Evolutionary conservation across 92 coral and sea anemone genomes (phyloP).

Genomic region (Metridium senile): DNA sequence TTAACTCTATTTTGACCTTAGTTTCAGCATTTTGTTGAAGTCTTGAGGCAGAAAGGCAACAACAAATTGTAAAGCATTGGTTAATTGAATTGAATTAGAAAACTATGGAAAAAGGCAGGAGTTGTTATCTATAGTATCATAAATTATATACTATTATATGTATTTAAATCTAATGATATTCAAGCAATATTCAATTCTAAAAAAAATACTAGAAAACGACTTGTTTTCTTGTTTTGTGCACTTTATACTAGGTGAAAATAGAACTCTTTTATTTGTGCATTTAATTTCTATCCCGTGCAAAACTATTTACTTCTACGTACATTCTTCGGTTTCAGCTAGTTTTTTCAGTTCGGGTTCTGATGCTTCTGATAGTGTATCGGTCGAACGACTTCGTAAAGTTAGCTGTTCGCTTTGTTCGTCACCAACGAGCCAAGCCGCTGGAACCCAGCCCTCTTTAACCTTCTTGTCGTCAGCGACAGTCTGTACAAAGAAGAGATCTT

Average conservation of each 20-base stretch:
- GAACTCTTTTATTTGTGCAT: conserved; percentile 4
- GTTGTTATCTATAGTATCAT: neutral
- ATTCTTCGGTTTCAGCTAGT: conserved; percentile 56
- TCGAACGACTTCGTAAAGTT: conserved; percentile 43
- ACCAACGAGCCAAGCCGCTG: conserved; percentile 80
- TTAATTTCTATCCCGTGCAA: neutral
- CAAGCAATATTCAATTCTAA: too few species aligned
- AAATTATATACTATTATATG: neutral
- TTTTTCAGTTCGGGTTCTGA: conserved; percentile 84
- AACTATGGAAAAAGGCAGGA: neutral
- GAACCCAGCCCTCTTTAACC: conserved; percentile 87
- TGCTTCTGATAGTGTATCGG: conserved; percentile 71
- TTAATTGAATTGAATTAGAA: neutral
- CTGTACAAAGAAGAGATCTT: conserved; percentile 89
- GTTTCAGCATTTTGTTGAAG: conserved; percentile 3
- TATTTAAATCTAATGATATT: too few species aligned
- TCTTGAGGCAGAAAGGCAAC: conserved; percentile 24
- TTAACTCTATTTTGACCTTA: neutral
- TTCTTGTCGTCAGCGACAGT: conserved; percentile 62
- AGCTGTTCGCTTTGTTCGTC: conserved; percentile 60
- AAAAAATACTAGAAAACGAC: neutral
- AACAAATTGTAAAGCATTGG: neutral
- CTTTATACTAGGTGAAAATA: neutral
- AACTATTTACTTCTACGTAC: conserved; percentile 30
- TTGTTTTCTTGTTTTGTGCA: neutral